These are phyloP conservation scores for Anser cygnoides DNA, from an alignment of 2,113 vertebrate genomes.

Conservation along the genomic window DNA sequence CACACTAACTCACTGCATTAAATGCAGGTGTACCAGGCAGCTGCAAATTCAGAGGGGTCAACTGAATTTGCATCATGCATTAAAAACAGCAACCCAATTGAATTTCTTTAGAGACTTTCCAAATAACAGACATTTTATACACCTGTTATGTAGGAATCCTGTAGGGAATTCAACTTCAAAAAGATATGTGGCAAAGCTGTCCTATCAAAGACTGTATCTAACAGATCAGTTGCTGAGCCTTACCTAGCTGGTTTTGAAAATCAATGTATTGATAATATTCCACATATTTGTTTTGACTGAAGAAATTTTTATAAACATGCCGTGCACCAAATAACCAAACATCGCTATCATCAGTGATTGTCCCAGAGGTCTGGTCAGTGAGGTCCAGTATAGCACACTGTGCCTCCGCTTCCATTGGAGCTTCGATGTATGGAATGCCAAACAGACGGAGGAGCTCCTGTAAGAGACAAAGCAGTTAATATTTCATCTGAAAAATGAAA, in stretches of 20 bases:
- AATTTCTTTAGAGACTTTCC: not conserved
- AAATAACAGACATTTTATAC: not conserved
- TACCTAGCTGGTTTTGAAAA: constrained; percentile 92
- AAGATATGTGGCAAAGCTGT: not conserved
- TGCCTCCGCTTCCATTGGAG: constrained; percentile 95
- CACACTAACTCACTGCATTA: not conserved
- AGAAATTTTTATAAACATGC: constrained; percentile 97
- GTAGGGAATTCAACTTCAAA: not conserved
- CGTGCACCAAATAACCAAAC: constrained; percentile 96
- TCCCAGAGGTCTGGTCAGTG: constrained; percentile 91
- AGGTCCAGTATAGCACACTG: constrained; percentile 92
- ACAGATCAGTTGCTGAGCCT: constrained; percentile 33
- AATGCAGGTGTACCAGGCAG: not conserved
- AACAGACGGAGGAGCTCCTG: constrained; percentile 94
- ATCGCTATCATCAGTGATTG: constrained; percentile 98
- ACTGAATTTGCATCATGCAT: not conserved
- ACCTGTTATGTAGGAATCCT: not conserved
- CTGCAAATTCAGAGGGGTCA: not conserved
- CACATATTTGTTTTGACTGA: constrained; percentile 91
- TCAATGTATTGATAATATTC: constrained; percentile 91
- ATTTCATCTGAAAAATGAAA: not conserved
- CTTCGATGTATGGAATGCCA: constrained; percentile 91
- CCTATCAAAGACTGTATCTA: not conserved
- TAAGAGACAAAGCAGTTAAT: not conserved
- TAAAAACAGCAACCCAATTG: not conserved